Base-by-base conservation (phyloP, 2,113 vertebrate genomes). In the Fukomys damarensis region DNA sequence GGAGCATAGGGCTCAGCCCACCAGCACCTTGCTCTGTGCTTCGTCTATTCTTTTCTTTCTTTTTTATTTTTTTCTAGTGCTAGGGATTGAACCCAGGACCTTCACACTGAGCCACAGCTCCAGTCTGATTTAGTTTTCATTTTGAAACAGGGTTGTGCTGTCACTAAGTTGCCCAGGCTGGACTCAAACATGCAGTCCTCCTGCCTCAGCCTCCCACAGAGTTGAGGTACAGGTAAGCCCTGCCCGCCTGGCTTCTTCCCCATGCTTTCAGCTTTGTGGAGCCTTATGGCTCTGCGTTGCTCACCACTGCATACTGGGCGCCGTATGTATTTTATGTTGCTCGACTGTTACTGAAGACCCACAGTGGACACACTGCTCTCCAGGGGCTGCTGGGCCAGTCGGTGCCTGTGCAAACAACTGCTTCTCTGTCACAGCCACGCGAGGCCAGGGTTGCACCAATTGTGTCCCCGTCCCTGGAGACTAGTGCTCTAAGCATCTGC, bases 321-420 rank as follows among this genome's bases (percentile, higher is more conserved):
- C 9, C 10, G 17, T 17, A 38, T 1, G 0, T 35, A 0, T 5
- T 35, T 59, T 11, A 7, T 26, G 38, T 66, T 32, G 0, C 3
- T 0, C 7, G 8, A 28, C 28, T 10, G 10, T 43, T 26, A 6
- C 59, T 26, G 28, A 20, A 22, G 11, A 30, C 19, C 24, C 28
- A 38, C 7, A 11, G 22, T 26, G 10, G 72, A 9, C 0, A 0
- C 10, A 3, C 11, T 0, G 2, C 11, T 1, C 10, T 32, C 65
- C 10, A 35, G 65, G 65, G 28, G 5, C 63, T 43, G 52, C 49
- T 2, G 49, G 13, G 9, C 38, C 4, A 17, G 24, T 30, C 7
- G 6, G 20, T 22, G 9, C 46, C 46, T 49, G 46, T 49, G 46
- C 46, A 49, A 9, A 49, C 46, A 49, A 9, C 46, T 49, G n/a